A percentile compares a stretch with the other conserved stretches of the same genome.
phyloP scores from a whole-genome alignment of 1,140 invertebrate genomes.

The Papilio machaon region DNA sequence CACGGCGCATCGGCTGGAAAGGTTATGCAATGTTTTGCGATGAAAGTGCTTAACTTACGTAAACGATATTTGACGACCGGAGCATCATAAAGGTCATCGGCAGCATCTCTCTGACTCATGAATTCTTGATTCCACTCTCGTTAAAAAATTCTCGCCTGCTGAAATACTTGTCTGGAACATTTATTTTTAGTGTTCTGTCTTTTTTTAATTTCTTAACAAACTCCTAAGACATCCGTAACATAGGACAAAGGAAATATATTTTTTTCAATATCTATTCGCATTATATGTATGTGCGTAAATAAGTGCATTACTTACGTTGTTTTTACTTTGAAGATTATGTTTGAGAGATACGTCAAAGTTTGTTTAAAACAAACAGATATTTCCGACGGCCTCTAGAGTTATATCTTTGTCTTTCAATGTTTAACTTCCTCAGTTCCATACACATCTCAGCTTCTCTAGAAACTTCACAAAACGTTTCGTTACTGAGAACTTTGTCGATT shows the following conservation, averaged over 20 bases:
- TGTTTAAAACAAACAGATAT: constrained; percentile 1
- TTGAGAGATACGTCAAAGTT: neutral
- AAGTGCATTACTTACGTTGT: too few species aligned
- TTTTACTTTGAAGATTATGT: too few species aligned
- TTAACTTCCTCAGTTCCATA: constrained; percentile 19
- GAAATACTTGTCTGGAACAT: neutral
- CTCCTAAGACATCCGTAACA: too few species aligned
- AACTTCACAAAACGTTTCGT: constrained; percentile 9
- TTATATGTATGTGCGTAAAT: too few species aligned
- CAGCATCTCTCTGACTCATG: neutral
- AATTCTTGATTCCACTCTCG: neutral
- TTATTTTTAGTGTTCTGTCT: neutral
- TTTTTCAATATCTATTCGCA: too few species aligned
- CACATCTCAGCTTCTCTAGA: neutral
- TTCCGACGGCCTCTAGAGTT: constrained; percentile 3
- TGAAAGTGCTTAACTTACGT: constrained; percentile 21
- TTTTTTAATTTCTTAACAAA: too few species aligned
- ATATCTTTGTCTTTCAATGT: constrained; percentile 15
- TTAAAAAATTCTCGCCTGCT: neutral
- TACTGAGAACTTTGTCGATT: neutral
- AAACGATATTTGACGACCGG: constrained; percentile 13
- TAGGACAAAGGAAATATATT: too few species aligned
- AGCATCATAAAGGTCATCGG: neutral
- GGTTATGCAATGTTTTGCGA: constrained; percentile 4
- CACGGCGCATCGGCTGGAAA: neutral